Evolutionary conservation across 92 coral and sea anemone genomes (phyloP), one percentile per base, ranked within the genome.

Genomic region (Actinostola sp.): DNA sequence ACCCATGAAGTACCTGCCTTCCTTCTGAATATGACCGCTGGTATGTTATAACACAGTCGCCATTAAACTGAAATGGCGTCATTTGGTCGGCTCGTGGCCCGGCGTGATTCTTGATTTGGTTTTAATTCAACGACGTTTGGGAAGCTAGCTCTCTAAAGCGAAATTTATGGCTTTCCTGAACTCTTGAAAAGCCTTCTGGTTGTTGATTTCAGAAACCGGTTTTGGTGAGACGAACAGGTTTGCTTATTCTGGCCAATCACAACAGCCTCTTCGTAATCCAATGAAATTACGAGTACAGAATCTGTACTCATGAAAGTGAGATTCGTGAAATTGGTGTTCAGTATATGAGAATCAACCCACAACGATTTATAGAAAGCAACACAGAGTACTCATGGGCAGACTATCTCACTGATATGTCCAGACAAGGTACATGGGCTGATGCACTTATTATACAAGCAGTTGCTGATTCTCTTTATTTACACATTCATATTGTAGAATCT

Each of bases 341-440:
- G 24, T 53, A 82, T 63, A 26, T 82, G 61, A 3, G 65, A 58
- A 58, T 52, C 20, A 61, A 82, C 72, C 78, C 83, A 9, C 79
- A 76, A 34, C 29, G 51, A 24, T 82, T 75, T 38, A 82, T 76
- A 19, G 83, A 82, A 32, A 54, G 77, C 53, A 77, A 76, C 27
- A 77, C 78, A 31, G 82, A 73, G 19, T 42, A 46, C 33, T 80
- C 86, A 48, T 71, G 89, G 89, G 62, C 32, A 30, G 41, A 8
- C 11, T 80, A 84, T 60, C 53, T 80, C 28, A 68, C 8, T 17
- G 79, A 85, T 61, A 85, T 85, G 83, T 69, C 83, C 38, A 30
- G 70, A 11, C 75, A 74, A 41, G 84, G 91, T 25, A 82, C 88
- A 61, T 86, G 87, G 87, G 81, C 82, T 43, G 87, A 86, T 81